Percentiles rank a stretch among this genome's conserved stretches.
phyloP scores from a whole-genome alignment of 2,888 invertebrate genomes.

The Chymomyza procnemis region DNA sequence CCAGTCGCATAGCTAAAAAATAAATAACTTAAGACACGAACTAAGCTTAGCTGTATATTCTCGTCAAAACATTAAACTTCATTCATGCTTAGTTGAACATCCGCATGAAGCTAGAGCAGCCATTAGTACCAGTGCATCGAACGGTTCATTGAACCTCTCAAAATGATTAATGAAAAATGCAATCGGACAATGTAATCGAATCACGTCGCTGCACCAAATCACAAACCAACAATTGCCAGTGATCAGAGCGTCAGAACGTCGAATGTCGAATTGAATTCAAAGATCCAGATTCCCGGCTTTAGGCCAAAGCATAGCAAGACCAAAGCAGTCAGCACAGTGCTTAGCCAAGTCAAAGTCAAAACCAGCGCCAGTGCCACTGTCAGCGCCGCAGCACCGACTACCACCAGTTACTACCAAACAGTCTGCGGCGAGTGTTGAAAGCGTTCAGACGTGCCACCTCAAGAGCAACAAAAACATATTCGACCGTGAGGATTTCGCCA shows the following conservation, averaged over 20 bases:
- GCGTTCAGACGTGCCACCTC: conserved; percentile 62
- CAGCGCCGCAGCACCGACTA: conserved; percentile 6
- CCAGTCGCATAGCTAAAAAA: conserved; percentile 36
- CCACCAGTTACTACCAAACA: conserved; percentile 57
- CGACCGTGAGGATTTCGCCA: conserved; percentile 12
- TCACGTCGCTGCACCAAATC: conserved; percentile 49
- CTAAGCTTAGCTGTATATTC: conserved; percentile 12
- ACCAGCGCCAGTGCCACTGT: conserved; percentile 14
- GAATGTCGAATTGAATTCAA: neutral
- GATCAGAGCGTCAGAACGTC: neutral
- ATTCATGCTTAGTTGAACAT: conserved; percentile 34
- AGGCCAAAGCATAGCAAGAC: conserved; percentile 9
- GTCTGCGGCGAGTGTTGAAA: conserved; percentile 73
- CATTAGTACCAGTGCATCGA: conserved; percentile 12
- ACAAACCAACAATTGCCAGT: conserved; percentile 2
- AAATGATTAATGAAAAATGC: neutral
- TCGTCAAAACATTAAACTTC: conserved; percentile 19
- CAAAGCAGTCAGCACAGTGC: conserved; percentile 1
- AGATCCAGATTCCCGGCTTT: neutral
- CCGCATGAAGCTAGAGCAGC: conserved; percentile 33
- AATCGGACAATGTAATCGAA: conserved; percentile 35
- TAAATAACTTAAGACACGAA: conserved; percentile 64
- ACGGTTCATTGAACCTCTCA: conserved; percentile 51
- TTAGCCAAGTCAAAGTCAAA: neutral
- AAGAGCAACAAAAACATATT: conserved; percentile 6